Conservation (phyloP, 2,113 vertebrate genomes). For the Xiphophorus hellerii region DNA sequence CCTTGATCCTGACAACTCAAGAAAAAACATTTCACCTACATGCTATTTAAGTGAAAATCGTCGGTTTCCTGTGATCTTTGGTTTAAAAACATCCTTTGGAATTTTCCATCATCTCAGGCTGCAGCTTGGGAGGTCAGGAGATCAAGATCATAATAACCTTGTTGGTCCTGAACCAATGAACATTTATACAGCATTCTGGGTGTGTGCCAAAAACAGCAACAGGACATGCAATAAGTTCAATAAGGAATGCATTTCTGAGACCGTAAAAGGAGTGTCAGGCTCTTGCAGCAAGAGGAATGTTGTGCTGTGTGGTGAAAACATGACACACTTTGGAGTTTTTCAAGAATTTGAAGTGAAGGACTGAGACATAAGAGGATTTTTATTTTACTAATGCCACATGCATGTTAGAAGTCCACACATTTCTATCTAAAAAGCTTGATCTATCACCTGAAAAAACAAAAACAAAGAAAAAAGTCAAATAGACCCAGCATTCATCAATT, state of each 20-base stretch:
- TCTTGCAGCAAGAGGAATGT: not conserved
- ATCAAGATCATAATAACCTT: conserved; percentile 11
- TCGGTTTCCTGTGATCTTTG: conserved; percentile 10
- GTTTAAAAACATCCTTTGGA: conserved; percentile 21
- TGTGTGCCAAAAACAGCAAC: not conserved
- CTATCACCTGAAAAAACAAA: conserved; percentile 19
- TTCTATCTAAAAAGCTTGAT: not conserved
- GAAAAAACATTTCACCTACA: conserved; percentile 3
- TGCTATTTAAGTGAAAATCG: not conserved
- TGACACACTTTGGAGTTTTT: not conserved
- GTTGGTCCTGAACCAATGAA: not conserved
- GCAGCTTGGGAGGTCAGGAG: conserved; percentile 16
- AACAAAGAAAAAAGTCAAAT: not conserved
- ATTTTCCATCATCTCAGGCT: conserved; percentile 28
- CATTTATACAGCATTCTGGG: not conserved
- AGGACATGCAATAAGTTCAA: conserved; percentile 1
- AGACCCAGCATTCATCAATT: not conserved
- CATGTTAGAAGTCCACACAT: not conserved
- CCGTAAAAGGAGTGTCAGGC: conserved; percentile 3
- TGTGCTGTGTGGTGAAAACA: not conserved
- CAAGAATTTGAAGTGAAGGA: conserved; percentile 33
- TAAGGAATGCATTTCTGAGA: conserved; percentile 9
- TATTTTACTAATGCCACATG: conserved; percentile 22
- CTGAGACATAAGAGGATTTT: conserved; percentile 14
- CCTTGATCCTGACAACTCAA: conserved; percentile 8